Conservation (phyloP, 2,888 invertebrate species). For the Diarsia dahlii region DNA sequence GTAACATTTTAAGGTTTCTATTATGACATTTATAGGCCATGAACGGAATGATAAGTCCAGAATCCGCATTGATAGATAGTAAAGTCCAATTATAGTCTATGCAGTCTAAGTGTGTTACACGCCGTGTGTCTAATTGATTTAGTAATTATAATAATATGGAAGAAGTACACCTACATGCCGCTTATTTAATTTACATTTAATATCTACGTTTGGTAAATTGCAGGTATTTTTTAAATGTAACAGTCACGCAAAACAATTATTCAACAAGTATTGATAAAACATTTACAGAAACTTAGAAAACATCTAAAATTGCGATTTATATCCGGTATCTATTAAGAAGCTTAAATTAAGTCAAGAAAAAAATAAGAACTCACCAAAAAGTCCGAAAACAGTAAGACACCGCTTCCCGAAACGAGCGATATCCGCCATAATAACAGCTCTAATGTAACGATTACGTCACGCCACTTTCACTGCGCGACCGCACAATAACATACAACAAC, state of each 20-base stretch:
- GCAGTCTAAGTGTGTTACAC: background rate
- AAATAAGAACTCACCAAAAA: constrained; percentile 75
- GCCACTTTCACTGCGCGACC: constrained; percentile 87
- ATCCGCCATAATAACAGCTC: constrained; percentile 86
- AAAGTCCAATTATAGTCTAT: too few relatives aligned
- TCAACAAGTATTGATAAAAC: background rate
- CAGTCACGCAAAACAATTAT: background rate
- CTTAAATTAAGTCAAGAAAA: background rate
- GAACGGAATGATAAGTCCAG: constrained; percentile 1
- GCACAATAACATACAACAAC: constrained; percentile 81
- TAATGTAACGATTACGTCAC: constrained; percentile 89
- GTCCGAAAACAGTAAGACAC: constrained; percentile 82
- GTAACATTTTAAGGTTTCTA: background rate
- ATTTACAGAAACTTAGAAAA: background rate
- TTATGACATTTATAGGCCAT: constrained; percentile 8
- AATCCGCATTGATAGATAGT: background rate
- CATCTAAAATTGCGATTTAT: background rate
- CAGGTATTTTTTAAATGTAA: background rate
- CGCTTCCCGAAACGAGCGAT: constrained; percentile 82
- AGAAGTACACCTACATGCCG: background rate
- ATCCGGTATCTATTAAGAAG: background rate
- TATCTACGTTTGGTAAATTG: background rate
- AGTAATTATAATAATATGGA: background rate
- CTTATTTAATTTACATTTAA: background rate
- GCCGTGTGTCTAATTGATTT: background rate